These are phyloP conservation scores for Ceriagrion tenellum DNA, from an alignment of 2,888 invertebrate species.

Conservation along the genomic window DNA sequence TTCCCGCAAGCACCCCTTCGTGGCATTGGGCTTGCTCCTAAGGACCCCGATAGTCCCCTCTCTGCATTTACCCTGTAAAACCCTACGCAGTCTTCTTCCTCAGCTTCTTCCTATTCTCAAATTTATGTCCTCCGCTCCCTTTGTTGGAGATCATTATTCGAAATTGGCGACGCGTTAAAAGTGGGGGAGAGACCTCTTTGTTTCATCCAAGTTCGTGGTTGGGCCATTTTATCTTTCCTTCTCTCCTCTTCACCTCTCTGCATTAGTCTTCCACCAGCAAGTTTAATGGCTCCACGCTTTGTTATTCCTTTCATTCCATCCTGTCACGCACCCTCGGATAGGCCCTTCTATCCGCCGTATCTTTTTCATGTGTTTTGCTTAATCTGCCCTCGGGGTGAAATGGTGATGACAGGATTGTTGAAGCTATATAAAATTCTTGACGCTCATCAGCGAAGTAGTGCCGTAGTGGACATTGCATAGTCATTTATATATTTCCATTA, in stretches of 20 bases:
- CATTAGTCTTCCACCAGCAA: neutral
- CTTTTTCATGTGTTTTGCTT: neutral
- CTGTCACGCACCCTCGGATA: neutral
- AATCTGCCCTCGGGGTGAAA: too few relatives aligned
- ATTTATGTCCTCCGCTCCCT: neutral
- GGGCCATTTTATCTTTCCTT: neutral
- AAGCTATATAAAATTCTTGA: too few relatives aligned
- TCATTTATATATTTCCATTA: too few relatives aligned
- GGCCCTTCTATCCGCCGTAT: neutral
- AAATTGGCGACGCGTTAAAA: constrained; percentile 33
- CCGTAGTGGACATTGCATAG: too few relatives aligned
- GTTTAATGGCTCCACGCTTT: neutral
- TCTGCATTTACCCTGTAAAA: neutral
- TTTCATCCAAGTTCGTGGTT: neutral
- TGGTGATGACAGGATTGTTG: neutral
- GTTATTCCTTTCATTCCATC: neutral
- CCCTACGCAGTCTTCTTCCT: neutral
- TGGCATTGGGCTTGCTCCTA: neutral
- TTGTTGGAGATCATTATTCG: neutral
- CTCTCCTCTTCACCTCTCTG: neutral
- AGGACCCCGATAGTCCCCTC: neutral
- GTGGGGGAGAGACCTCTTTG: neutral
- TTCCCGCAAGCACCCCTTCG: neutral
- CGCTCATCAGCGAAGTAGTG: too few relatives aligned
- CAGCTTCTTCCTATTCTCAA: neutral